Evolutionary conservation across 2,888 invertebrate genomes (phyloP).

Genomic region (Anticlea derivata): DNA sequence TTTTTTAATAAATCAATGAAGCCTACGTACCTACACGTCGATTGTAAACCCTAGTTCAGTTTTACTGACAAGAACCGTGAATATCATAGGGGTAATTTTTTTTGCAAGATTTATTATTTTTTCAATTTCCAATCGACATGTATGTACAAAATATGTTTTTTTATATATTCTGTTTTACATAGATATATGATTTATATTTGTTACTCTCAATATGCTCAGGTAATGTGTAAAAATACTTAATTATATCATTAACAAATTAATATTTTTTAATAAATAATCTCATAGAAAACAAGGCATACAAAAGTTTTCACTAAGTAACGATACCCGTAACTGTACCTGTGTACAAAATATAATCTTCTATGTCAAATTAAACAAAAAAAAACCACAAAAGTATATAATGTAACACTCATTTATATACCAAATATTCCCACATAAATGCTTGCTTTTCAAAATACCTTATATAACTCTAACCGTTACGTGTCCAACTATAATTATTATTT

Average conservation of each 20-base stretch:
- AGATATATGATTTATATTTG: conserved; percentile 70
- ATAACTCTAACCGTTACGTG: conserved; percentile 69
- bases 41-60: conserved; percentile 45
- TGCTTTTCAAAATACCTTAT: conserved; percentile 61
- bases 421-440: conserved; percentile 53
- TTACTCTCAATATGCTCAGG: conserved; percentile 75
- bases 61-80: conserved; percentile 30
- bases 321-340: conserved; percentile 63
- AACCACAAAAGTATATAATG: conserved; percentile 30
- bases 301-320: conserved; percentile 57
- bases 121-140: conserved; percentile 52
- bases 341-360: conserved; percentile 75
- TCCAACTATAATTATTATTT: conserved; percentile 74
- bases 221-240: conserved; percentile 82
- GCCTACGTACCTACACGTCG: conserved; percentile 55
- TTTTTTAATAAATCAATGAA: conserved; percentile 77
- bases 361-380: conserved; percentile 49
- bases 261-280: conserved; percentile 79
- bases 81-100: conserved; percentile 24
- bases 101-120: conserved; percentile 1
- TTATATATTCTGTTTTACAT: conserved; percentile 74
- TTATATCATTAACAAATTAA: conserved; percentile 76
- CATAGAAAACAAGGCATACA: conserved; percentile 76
- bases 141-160: conserved; percentile 71
- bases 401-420: conserved; percentile 43